Evolutionary conservation across 2,113 vertebrate species (phyloP), one percentile per base, ranked within the genome.

Genomic region (Cathartes aura): DNA sequence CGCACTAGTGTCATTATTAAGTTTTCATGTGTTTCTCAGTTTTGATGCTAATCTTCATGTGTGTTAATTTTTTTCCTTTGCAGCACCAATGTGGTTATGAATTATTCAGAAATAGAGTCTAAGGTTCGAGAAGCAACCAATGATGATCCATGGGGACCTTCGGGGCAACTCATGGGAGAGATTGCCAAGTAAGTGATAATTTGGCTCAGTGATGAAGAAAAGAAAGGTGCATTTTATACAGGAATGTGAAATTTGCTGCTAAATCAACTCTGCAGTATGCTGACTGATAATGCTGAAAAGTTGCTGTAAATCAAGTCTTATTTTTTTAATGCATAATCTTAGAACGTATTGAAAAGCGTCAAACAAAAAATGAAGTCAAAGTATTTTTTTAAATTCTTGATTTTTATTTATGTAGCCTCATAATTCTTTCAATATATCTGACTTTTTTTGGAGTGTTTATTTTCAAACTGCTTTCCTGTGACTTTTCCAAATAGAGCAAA

Each of bases 51-150:
- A 98, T 99, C 97, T 98, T 97, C 98, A 94, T 97, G 97, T 91
- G 96, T 98, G 91, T 94, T 96, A 96, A 40, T 98, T 96, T 97
- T 92, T 98, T 97, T 97, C 92, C 95, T 98, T 97, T 98, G 95
- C 98, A 99, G 99, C 98, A 99, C 99, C 99, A 99, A 99, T 93
- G 99, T 99, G 97, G 99, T 99, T 98, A 99, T 99, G 99, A 99
- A 99, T 99, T 99, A 99, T 98, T 99, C 99, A 95, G 99, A 99
- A 98, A 99, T 99, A 11, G 99, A 99, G 98, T 99, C 99, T 97
- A 99, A 99, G 98, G 99, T 99, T 99, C 99, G 99, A 98, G 99
- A 99, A 98, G 99, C 99, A 98, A 99, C 99, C 94, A 99, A 99
- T 94, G 99, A 99, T 67, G 99, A 99, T 98, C 98, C 99, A 4